Base-by-base conservation (phyloP, 2,888 invertebrate species). In the Micropterix aruncella region DNA sequence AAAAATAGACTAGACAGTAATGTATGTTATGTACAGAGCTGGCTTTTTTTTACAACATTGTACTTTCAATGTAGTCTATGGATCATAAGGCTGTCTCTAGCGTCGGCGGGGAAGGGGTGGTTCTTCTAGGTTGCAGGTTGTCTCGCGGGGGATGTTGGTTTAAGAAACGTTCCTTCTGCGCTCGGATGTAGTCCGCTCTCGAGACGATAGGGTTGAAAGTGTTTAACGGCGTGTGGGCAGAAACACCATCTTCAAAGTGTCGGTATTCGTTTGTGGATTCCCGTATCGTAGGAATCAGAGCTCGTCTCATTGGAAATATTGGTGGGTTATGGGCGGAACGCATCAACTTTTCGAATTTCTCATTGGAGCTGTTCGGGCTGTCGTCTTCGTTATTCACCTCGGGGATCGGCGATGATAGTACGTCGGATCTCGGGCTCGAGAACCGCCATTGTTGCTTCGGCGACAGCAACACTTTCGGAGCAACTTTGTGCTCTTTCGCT, bases 341-440 rank as follows among this genome's bases (percentile, higher is more conserved):
- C 37, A 48, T 42, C 16, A 44, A 45, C 37, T 43, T 45, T 39
- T 69, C 70, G 45, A 64, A 66, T 53, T 71, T 73, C 55, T 77
- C 76, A 19, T 71, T 68, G 15, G 76, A 76, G 53, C 75, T 75
- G 49, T 74, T 75, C 2, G 76, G 75, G 53, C 72, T 79, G 52
- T 86, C 84, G 56, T 88, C 88, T 56, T 86, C 86, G 55, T 83
- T 80, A 55, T 76, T 73, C 52, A 83, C 90, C 70, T 91, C 90
- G 37, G 81, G 81, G 60, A 91, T 91, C 46, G 89, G 87, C 40
- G 85, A 83, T 38, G 89, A 87, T 56, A 91, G 75, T 43, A 90
- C 86, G 56, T 90, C 87, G 16, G 84, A 86, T 54, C 88, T 70
- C 2, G 82, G 83, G 52, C 79, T 81, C 36, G 80, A 74, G 55